Evolutionary conservation across 1,140 invertebrate genomes (phyloP).

Genomic region (Phenacoccus solenopsis): DNA sequence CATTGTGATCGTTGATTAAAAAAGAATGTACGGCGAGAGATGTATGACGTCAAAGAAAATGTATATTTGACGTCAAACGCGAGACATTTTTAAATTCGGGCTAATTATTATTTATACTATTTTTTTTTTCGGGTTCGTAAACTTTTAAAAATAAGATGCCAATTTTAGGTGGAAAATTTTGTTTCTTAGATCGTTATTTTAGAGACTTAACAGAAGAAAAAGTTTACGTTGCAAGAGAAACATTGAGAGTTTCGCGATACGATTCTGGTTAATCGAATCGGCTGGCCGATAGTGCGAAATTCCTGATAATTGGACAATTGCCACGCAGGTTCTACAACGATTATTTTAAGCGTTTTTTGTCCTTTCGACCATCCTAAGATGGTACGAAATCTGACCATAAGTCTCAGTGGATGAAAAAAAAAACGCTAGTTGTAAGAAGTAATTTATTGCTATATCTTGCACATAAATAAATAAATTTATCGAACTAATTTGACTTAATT

Average conservation of each 20-base stretch:
- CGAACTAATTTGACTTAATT: background rate
- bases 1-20: slow-evolving; percentile 1
- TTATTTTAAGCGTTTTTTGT: background rate
- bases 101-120: background rate
- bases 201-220: background rate
- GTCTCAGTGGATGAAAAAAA: too few relatives aligned
- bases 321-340: background rate
- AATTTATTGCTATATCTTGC: too few relatives aligned
- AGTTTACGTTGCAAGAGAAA: background rate
- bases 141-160: background rate
- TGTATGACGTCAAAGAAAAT: background rate
- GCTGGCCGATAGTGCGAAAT: background rate
- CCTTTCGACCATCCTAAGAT: too few relatives aligned
- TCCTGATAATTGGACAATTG: background rate
- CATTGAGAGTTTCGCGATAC: too few relatives aligned
- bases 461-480: background rate
- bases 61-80: background rate
- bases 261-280: background rate
- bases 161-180: background rate
- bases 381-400: too few relatives aligned
- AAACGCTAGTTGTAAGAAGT: too few relatives aligned
- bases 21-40: background rate
- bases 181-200: too few relatives aligned
- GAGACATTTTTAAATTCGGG: background rate
- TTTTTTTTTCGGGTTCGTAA: background rate